phyloP scores from a whole-genome alignment of 2,888 invertebrate genomes.

The Pherbina coryleti region DNA sequence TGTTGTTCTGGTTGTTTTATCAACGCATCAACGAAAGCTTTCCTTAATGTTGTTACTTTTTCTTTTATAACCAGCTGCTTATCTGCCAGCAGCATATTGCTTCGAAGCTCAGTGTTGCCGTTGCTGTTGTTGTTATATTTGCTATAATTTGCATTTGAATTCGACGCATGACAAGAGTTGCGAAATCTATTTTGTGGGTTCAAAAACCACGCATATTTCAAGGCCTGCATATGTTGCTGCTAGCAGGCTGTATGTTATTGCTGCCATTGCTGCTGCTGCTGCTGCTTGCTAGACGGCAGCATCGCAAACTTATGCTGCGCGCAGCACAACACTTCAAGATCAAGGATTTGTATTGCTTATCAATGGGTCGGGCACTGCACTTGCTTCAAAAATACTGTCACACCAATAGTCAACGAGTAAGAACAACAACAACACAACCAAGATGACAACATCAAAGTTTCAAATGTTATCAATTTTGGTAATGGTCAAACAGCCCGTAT shows the following conservation, averaged over 20 bases:
- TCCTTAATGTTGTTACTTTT: background rate
- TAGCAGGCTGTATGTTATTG: background rate
- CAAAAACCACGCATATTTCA: slow-evolving; percentile 16
- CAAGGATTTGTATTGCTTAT: slow-evolving; percentile 43
- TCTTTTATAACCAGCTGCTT: background rate
- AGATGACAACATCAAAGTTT: slow-evolving; percentile 11
- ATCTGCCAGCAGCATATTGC: no score
- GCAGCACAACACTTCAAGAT: slow-evolving; percentile 33
- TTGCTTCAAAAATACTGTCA: slow-evolving; percentile 5
- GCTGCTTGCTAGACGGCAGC: background rate
- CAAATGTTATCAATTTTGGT: slow-evolving; percentile 16
- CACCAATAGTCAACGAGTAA: slow-evolving; percentile 32
- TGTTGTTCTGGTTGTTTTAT: background rate
- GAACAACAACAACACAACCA: slow-evolving; percentile 13
- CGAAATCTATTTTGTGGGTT: background rate
- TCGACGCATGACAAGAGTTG: background rate
- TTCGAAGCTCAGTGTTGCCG: background rate
- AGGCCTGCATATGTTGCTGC: background rate
- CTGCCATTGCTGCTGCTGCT: background rate
- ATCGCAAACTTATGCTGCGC: slow-evolving; percentile 12
- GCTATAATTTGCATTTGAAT: background rate
- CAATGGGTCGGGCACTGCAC: slow-evolving; percentile 43
- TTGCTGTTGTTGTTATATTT: background rate
- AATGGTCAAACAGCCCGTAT: background rate
- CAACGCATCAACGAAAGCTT: background rate